Evolutionary conservation across 2,113 vertebrate genomes (phyloP), one percentile per base, ranked within the genome.

Genomic region (Syngnathus typhle): DNA sequence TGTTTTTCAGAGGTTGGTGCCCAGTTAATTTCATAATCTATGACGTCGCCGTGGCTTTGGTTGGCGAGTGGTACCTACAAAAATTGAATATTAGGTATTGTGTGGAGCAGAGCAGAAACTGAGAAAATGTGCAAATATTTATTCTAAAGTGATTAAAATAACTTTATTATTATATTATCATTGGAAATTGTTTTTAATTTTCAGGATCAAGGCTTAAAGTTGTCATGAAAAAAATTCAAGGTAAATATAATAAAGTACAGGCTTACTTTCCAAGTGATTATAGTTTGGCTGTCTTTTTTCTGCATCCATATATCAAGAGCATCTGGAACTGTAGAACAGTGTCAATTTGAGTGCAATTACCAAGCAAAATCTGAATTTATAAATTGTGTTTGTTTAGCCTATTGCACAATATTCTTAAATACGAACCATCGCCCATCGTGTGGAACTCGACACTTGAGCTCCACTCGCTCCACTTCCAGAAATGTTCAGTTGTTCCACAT

Each of bases 381-480:
- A 16, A 15, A 2, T 32, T 6, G 13, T 6, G 6, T 43, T 6
- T 7, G 38, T 8, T 11, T 21, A 13, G 9, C 21, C 37, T 12
- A 12, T 19, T 21, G 5, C 16, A 18, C 5, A 19, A 37, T 65
- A 18, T 10, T 5, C 21, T 7, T 5, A 46, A 46, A 47, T 27
- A 72, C 91, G 75, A 69, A 90, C 90, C 68, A 38, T 90, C 85
- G 7, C 78, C 73, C 38, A 39, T 37, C 4, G 89, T 91, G n/a
- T 0, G 0, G 44, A 90, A 86, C 10, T 0, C 13, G 6, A 27
- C 2, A 0, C 0, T 5, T 18, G 4, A 0, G 43, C 84, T 91
- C 86, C 87, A 90, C 54, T 82, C 51, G 1, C 89, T 65, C 90
- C 90, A 91, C 15, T 70, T 87, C 85, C 83, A 90, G 46, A 85